These are phyloP conservation scores for Hemibates koningsi DNA, from an alignment of 2,113 vertebrate genomes.

Conservation along the genomic window DNA sequence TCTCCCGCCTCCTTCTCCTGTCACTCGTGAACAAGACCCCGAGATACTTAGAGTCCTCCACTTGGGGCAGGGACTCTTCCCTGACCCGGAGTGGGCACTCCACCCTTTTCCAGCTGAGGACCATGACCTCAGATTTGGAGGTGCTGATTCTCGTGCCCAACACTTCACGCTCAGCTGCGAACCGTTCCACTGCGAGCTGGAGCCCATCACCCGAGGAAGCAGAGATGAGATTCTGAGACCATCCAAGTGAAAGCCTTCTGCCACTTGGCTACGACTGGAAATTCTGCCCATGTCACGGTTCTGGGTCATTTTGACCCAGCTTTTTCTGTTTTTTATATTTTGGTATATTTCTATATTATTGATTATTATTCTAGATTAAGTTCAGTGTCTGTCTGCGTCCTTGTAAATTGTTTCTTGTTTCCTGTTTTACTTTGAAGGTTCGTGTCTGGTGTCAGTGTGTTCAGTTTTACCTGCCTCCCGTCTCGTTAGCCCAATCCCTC, in stretches of 20 bases:
- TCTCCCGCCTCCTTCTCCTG: not conserved
- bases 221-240: not conserved
- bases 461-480: not conserved
- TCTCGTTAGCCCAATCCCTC: not conserved
- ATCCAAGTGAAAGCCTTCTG: not conserved
- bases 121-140: not conserved
- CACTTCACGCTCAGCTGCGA: not conserved
- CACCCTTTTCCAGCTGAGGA: not conserved
- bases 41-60: not conserved
- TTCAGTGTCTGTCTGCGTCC: not conserved
- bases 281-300: not conserved
- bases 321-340: not conserved
- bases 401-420: not conserved
- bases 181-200: rapidly evolving
- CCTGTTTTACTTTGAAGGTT: not conserved
- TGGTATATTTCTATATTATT: not conserved
- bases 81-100: not conserved
- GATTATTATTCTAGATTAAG: not conserved
- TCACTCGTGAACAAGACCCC: not conserved
- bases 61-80: not conserved
- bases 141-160: not conserved
- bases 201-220: not conserved
- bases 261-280: not conserved
- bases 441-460: not conserved
- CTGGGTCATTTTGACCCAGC: rapidly evolving